Conservation (phyloP, 2,797 vertebrate genomes). For the Sebastes taczanowskii region DNA sequence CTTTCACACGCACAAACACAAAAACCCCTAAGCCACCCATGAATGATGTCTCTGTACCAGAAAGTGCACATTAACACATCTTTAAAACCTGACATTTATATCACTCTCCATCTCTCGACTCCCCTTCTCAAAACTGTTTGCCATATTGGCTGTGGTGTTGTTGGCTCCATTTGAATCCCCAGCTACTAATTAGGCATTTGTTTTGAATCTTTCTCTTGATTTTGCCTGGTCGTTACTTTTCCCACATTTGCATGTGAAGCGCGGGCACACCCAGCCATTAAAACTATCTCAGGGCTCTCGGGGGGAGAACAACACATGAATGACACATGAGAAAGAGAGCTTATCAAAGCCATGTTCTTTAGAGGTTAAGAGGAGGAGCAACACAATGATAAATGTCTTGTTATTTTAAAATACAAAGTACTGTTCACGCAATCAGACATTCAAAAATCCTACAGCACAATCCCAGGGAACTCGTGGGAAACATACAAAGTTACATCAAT, state of each 20-base stretch:
- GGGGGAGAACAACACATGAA: constrained; percentile 31
- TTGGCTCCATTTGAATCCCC: constrained; percentile 64
- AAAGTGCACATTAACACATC: constrained; percentile 72
- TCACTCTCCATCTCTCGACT: constrained; percentile 39
- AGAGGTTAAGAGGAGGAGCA: constrained; percentile 31
- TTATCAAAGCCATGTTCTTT: constrained; percentile 32
- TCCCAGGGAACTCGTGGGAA: constrained; percentile 1
- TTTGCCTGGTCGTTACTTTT: constrained; percentile 59
- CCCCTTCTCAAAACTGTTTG: constrained; percentile 54
- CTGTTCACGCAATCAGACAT: neutral
- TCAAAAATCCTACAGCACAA: neutral
- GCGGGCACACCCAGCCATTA: constrained; percentile 58
- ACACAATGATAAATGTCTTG: constrained; percentile 27
- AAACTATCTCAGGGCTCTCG: constrained; percentile 54
- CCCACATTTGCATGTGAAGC: constrained; percentile 71
- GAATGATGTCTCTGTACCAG: constrained; percentile 51
- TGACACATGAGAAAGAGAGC: constrained; percentile 51
- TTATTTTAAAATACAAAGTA: constrained; percentile 13
- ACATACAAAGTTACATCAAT: neutral
- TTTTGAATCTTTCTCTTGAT: constrained; percentile 70
- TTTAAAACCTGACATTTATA: constrained; percentile 67
- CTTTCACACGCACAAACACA: constrained; percentile 10
- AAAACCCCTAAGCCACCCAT: constrained; percentile 25
- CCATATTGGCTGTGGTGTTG: constrained; percentile 54
- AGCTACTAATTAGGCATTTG: constrained; percentile 79